Evolutionary conservation across 2,888 invertebrate species (phyloP).

Genomic region (Synergus itoensis): DNA sequence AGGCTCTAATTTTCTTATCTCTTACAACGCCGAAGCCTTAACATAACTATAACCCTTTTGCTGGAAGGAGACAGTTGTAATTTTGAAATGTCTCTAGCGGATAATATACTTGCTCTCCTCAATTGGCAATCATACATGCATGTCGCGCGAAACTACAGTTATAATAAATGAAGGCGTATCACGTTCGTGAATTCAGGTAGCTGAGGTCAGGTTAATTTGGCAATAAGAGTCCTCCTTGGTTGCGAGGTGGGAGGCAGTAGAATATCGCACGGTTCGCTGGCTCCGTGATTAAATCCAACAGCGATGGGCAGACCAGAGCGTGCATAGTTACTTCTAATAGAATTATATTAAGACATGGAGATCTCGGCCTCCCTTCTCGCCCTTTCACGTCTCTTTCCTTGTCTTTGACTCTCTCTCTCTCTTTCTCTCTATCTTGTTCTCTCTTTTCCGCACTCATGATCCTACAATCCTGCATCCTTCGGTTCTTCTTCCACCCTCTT

Average conservation of each 20-base stretch:
- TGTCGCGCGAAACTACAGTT: conserved; percentile 25
- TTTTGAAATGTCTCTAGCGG: conserved; percentile 18
- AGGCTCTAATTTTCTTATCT: too few species aligned
- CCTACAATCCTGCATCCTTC: conserved; percentile 42
- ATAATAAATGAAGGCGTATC: conserved; percentile 37
- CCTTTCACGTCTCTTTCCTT: conserved; percentile 60
- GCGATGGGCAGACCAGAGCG: conserved; percentile 71
- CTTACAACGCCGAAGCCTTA: not conserved
- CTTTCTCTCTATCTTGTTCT: conserved; percentile 70
- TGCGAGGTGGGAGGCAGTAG: conserved; percentile 58
- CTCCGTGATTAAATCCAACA: conserved; percentile 76
- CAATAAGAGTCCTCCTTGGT: conserved; percentile 60
- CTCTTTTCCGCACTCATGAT: conserved; percentile 63
- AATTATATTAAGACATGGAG: conserved; percentile 76
- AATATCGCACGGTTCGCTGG: conserved; percentile 74
- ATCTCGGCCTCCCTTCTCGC: conserved; percentile 60
- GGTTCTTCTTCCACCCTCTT: conserved; percentile 57
- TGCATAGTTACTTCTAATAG: conserved; percentile 77
- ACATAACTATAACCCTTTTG: not conserved
- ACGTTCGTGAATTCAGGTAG: conserved; percentile 38
- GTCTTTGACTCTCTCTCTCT: conserved; percentile 76
- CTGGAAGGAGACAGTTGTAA: not conserved
- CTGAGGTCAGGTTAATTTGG: conserved; percentile 70
- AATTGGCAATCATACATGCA: conserved; percentile 30
- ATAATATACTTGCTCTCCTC: conserved; percentile 1